These are phyloP conservation scores for Eriosoma lanigerum DNA, from an alignment of 1,140 invertebrate genomes.

Conservation along the genomic window DNA sequence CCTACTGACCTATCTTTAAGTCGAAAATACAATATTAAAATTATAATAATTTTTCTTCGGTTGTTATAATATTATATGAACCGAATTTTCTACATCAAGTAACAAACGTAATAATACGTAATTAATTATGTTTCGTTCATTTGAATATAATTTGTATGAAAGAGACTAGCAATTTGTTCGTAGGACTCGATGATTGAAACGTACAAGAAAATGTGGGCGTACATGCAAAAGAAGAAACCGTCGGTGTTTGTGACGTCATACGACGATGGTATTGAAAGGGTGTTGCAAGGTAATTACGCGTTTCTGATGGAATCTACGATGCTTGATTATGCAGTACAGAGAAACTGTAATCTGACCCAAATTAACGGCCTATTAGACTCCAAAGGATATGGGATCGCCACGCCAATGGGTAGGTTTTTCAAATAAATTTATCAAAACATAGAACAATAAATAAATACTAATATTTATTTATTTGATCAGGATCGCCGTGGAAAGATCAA, in stretches of 20 bases:
- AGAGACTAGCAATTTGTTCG: background rate
- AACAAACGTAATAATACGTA: no score
- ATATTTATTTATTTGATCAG: constrained; percentile 58
- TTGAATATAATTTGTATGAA: no score
- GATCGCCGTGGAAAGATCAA: constrained; percentile 74
- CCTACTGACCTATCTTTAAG: no score
- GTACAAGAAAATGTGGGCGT: constrained; percentile 88
- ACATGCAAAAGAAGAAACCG: constrained; percentile 75
- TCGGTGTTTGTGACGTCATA: constrained; percentile 74
- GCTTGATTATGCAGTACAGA: constrained; percentile 84
- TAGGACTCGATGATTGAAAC: constrained; percentile 68
- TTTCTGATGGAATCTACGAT: constrained; percentile 95
- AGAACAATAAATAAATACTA: no score
- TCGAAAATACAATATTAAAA: no score
- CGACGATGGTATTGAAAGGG: constrained; percentile 76
- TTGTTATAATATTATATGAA: no score
- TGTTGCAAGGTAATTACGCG: constrained; percentile 78
- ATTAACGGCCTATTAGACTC: constrained; percentile 85
- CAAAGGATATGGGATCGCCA: constrained; percentile 75
- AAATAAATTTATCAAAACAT: no score
- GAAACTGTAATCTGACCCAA: constrained; percentile 91
- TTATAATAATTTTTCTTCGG: no score
- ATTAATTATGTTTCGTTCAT: no score
- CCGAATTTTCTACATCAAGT: no score
- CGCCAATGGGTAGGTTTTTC: constrained; percentile 58